Evolutionary conservation across 1,140 invertebrate genomes (phyloP).

Genomic region (Campoletis sonorensis): DNA sequence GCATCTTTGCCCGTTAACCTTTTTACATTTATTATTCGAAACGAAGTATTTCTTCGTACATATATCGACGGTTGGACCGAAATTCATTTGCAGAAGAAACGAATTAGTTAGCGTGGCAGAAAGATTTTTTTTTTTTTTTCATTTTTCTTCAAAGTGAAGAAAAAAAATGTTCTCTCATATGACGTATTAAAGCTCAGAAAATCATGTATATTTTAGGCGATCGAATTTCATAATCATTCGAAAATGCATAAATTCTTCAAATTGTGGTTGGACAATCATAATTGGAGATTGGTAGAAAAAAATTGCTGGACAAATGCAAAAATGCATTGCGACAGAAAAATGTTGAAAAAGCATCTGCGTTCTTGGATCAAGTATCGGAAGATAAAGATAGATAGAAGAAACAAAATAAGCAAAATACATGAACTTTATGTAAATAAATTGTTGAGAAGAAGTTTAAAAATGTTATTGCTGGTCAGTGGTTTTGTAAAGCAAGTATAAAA

Average conservation of each 20-base stretch:
- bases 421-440: constrained; percentile 22
- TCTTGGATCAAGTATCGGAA: constrained; percentile 37
- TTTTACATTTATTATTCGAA: too few relatives aligned
- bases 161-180: background rate
- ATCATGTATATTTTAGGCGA: constrained; percentile 25
- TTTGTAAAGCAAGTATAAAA: background rate
- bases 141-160: too few relatives aligned
- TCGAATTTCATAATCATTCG: constrained; percentile 6
- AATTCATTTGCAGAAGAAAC: constrained; percentile 16
- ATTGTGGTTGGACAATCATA: background rate
- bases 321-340: constrained; percentile 1
- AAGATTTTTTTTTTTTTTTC: constrained; percentile 23
- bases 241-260: background rate
- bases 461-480: constrained; percentile 14
- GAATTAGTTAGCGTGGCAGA: background rate
- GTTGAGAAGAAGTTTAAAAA: constrained; percentile 3
- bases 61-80: constrained; percentile 23
- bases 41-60: constrained; percentile 19
- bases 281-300: background rate
- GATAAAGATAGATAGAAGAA: constrained; percentile 17
- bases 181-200: background rate
- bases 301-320: background rate
- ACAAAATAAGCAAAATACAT: background rate
- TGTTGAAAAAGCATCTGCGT: background rate
- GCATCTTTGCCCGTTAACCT: too few relatives aligned